Evolutionary conservation across 1,140 invertebrate species (phyloP).

Genomic region (Zaprionus camerounensis): DNA sequence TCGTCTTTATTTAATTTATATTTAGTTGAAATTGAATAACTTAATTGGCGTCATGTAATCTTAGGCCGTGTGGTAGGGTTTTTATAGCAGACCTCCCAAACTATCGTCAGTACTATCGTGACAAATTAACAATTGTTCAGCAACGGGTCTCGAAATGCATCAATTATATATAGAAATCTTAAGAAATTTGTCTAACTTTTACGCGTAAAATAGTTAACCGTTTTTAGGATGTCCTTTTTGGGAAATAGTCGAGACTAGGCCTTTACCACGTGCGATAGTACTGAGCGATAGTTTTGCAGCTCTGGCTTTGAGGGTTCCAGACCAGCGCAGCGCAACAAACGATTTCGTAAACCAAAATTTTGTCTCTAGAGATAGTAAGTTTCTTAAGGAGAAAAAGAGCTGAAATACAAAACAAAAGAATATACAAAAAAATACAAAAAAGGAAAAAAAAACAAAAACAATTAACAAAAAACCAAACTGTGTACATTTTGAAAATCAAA

Average conservation of each 20-base stretch:
- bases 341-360: conserved; percentile 54
- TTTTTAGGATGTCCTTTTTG: conserved; percentile 7
- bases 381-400: conserved; percentile 39
- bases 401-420: conserved; percentile 37
- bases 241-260: background rate
- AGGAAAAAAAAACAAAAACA: conserved; percentile 13
- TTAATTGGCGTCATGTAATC: conserved; percentile 38
- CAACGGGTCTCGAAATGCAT: background rate
- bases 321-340: conserved; percentile 34
- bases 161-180: conserved; percentile 5
- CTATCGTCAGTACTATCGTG: conserved; percentile 1
- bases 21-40: conserved; percentile 34
- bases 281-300: background rate
- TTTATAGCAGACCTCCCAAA: background rate
- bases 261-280: conserved; percentile 3
- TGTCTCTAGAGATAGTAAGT: conserved; percentile 38
- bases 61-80: conserved; percentile 50
- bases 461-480: conserved; percentile 16
- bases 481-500: conserved; percentile 55
- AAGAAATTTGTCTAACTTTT: background rate
- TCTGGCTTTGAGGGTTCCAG: conserved; percentile 29
- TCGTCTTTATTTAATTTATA: conserved; percentile 26
- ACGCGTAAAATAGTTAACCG: background rate
- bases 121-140: background rate
- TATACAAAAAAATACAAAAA: conserved; percentile 8